phyloP scores from a whole-genome alignment of 2,797 vertebrate species.

The Clarias pachynema region DNA sequence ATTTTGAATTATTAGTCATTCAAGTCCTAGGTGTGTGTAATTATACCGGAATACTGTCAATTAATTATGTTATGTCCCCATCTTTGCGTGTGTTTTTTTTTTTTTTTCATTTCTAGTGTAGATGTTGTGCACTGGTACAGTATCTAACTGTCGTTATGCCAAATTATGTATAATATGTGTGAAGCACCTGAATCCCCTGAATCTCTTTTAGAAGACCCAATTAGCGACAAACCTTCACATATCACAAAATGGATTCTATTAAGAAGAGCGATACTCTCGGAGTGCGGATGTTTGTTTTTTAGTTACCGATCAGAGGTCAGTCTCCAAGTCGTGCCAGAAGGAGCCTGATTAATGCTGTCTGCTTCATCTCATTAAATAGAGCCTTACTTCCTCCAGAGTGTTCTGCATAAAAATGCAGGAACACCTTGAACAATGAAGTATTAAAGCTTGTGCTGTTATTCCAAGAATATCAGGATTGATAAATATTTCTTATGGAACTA shows the following conservation, averaged over 20 bases:
- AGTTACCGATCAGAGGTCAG: slow-evolving; percentile 15
- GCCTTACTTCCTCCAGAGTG: neutral
- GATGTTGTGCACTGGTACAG: neutral
- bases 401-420: neutral
- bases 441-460: neutral
- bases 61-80: slow-evolving; percentile 4
- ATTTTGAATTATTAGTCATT: slow-evolving; percentile 20
- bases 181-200: neutral
- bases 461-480: slow-evolving; percentile 37
- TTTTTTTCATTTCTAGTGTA: neutral
- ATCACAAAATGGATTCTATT: neutral
- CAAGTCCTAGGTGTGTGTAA: neutral
- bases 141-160: neutral
- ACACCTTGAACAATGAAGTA: neutral
- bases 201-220: neutral
- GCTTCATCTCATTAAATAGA: neutral
- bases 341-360: neutral
- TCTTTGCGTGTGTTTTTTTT: neutral
- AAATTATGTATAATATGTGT: slow-evolving; percentile 7
- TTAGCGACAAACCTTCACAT: neutral
- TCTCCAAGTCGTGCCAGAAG: neutral
- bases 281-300: neutral
- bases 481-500: slow-evolving; percentile 58
- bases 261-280: neutral
- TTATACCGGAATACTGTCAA: neutral